These are phyloP conservation scores for Ceratotherium simum DNA, from an alignment of 2,113 vertebrate genomes.

Conservation along the genomic window DNA sequence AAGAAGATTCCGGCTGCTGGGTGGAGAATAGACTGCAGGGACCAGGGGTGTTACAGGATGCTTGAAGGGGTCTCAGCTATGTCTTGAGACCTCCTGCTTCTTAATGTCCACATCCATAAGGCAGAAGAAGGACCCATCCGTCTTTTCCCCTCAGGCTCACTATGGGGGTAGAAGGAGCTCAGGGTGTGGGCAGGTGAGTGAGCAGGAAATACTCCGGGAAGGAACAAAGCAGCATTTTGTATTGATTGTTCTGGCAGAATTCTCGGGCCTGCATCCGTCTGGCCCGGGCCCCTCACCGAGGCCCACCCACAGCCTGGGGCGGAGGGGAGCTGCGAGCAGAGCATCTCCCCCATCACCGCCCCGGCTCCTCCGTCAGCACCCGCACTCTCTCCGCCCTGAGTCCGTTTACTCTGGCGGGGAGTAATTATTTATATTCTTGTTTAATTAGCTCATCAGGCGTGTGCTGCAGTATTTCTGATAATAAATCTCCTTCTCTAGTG, in stretches of 20 bases:
- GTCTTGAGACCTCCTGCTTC: background rate
- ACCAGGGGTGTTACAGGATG: accelerated
- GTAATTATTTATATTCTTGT: slow-evolving; percentile 59
- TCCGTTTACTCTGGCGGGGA: background rate
- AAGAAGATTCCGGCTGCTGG: background rate
- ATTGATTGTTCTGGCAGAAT: background rate
- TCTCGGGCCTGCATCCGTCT: background rate
- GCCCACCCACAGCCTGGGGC: accelerated
- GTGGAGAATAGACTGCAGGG: background rate
- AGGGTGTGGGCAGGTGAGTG: background rate
- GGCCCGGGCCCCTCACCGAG: background rate
- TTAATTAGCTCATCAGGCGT: slow-evolving; percentile 77
- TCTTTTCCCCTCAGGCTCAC: background rate
- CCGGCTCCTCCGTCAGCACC: background rate
- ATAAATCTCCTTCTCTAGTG: slow-evolving; percentile 59
- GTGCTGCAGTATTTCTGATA: slow-evolving; percentile 51
- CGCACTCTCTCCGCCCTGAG: accelerated
- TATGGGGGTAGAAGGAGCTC: background rate
- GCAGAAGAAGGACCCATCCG: background rate
- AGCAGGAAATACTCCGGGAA: background rate
- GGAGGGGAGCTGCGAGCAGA: background rate
- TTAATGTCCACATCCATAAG: background rate
- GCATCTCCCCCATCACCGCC: background rate
- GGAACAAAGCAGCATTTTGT: background rate
- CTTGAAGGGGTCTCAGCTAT: background rate